Percentiles rank a stretch among this genome's conserved stretches.
These are phyloP conservation scores for Drosophila repleta DNA, from an alignment of 1,140 invertebrate species.

Conservation along the genomic window DNA sequence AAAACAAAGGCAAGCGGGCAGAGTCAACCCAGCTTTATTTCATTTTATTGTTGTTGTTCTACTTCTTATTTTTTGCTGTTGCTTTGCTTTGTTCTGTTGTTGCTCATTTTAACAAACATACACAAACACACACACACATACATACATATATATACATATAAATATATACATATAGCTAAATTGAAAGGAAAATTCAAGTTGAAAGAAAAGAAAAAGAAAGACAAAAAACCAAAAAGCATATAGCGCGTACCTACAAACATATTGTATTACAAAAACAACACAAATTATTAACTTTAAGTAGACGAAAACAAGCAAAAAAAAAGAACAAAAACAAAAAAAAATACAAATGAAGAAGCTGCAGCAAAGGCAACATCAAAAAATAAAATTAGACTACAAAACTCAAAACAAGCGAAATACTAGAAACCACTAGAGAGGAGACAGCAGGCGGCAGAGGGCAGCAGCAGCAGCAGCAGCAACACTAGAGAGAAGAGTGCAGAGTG, in stretches of 20 bases:
- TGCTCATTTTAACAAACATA: slow-evolving; percentile 30
- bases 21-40: neutral
- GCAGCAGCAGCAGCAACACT: slow-evolving; percentile 33
- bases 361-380: slow-evolving; percentile 39
- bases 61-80: neutral
- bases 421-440: slow-evolving; percentile 4
- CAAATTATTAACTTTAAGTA: slow-evolving; percentile 78
- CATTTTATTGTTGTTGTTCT: neutral
- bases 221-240: slow-evolving; percentile 35
- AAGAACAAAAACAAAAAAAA: neutral
- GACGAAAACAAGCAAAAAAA: slow-evolving; percentile 45
- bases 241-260: slow-evolving; percentile 55
- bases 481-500: no score
- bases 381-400: slow-evolving; percentile 54
- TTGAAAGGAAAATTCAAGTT: slow-evolving; percentile 32
- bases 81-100: neutral
- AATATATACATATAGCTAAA: slow-evolving; percentile 30
- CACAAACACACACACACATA: neutral
- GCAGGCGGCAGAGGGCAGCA: slow-evolving; percentile 12
- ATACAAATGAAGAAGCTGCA: slow-evolving; percentile 16
- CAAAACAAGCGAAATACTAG: slow-evolving; percentile 29
- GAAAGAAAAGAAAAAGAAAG: neutral
- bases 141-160: neutral
- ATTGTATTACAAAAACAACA: slow-evolving; percentile 60
- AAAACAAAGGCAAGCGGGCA: slow-evolving; percentile 46